Base-by-base conservation (phyloP, 2,797 vertebrate genomes). In the Cyclopterus lumpus region DNA sequence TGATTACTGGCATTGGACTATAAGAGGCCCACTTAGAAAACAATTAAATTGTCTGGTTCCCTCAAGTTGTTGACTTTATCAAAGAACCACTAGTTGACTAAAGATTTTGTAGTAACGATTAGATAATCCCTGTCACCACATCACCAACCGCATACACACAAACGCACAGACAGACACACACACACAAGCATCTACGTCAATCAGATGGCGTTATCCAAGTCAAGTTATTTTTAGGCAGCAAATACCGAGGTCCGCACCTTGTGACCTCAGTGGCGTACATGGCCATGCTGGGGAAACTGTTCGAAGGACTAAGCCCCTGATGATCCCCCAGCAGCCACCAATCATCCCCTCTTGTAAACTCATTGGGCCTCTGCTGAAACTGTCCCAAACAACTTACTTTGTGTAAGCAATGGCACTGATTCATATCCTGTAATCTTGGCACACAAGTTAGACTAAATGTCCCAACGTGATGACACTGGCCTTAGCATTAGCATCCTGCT, bases 261-360 rank as follows among this genome's bases (percentile, higher is more conserved):
- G 16, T 44, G 42, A 44, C 16, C 16, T 44, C 16, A 18, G 42
- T 18, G 42, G 6, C 18, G 16, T 16, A 44, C 18, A 8, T 16
- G 16, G 42, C 10, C 42, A 44, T 18, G 16, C 16, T 44, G 8
- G 32, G 32, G n/a, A 40, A 40, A 30, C 22, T 28, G 28, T 53
- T 51, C 61, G 44, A 22, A 74, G 57, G 65, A 61, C 51, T 32
- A 6, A 42, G 38, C 36, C 28, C 42, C 18, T 55, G 46, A 72
- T 72, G 26, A 28, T 80, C 65, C 69, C 20, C 22, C 26, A 38
- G 26, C 26, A 72, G 46, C 58, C 24, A 61, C 38, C 67, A 44
- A 55, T 68, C 46, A 40, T 9, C 18, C 54, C 30, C 53, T 22
- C 40, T 55, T 68, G 48, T 5, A 63, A 18, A 2, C 49, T 51